phyloP scores from a whole-genome alignment of 1,140 invertebrate species.

The Xylocopa sonorina region DNA sequence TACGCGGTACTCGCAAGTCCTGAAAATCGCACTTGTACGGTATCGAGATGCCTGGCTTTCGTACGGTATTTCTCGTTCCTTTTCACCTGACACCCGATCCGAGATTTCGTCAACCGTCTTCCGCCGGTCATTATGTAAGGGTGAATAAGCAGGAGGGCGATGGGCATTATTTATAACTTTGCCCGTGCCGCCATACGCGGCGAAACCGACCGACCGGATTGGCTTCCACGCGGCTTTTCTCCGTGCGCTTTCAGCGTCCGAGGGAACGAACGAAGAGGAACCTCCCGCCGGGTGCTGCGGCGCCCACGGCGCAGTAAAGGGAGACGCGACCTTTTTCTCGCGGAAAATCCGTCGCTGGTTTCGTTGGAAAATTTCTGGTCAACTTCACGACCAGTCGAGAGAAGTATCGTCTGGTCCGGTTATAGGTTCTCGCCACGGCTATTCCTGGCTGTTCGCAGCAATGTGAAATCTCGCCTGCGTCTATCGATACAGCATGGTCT shows the following conservation, averaged over 20 bases:
- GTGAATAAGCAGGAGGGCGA: constrained; percentile 46
- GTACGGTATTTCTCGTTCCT: constrained; percentile 22
- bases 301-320: constrained; percentile 1
- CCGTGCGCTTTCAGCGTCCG: constrained; percentile 13
- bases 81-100: constrained; percentile 38
- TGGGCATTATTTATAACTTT: constrained; percentile 59
- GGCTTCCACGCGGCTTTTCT: constrained; percentile 35
- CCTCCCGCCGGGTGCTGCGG: no score
- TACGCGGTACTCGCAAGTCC: neutral
- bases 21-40: constrained; percentile 18
- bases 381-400: neutral
- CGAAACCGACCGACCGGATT: constrained; percentile 54
- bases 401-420: neutral
- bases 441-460: neutral
- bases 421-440: neutral
- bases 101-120: constrained; percentile 42
- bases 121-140: constrained; percentile 48
- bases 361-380: no score
- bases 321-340: neutral
- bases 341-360: neutral
- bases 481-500: neutral
- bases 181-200: constrained; percentile 44
- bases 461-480: neutral
- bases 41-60: constrained; percentile 24
- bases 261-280: neutral